Conservation (phyloP, 1,140 invertebrate species). For the Pteromalus puparum region DNA sequence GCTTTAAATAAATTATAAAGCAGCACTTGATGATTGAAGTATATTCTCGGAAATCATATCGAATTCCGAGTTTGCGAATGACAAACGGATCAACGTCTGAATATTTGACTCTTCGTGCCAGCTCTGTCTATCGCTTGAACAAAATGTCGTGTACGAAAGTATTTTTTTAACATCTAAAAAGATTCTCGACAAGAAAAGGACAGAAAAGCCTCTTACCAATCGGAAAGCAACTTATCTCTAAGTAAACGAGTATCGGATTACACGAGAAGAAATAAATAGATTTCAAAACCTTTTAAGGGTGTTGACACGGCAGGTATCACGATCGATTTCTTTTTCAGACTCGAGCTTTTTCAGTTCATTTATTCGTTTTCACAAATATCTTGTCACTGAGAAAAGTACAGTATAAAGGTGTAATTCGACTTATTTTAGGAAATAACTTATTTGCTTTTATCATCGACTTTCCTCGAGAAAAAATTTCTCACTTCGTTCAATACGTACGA, state of each 20-base stretch:
- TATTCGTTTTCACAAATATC: background rate
- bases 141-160: background rate
- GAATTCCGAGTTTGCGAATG: too few relatives aligned
- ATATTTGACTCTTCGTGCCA: too few relatives aligned
- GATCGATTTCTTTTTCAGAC: background rate
- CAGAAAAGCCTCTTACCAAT: conserved; percentile 18
- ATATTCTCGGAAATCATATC: too few relatives aligned
- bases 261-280: conserved; percentile 12
- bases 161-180: background rate
- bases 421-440: background rate
- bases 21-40: too few relatives aligned
- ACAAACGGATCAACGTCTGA: too few relatives aligned
- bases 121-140: background rate
- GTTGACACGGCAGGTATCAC: background rate
- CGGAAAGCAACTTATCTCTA: conserved; percentile 35
- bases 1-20: too few relatives aligned
- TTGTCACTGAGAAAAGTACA: background rate
- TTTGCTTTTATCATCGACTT: background rate
- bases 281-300: conserved; percentile 32
- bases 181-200: background rate
- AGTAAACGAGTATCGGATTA: conserved; percentile 42
- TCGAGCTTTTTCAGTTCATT: background rate
- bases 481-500: background rate
- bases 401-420: background rate
- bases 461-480: background rate